Conservation (phyloP, 2,113 vertebrate species). For the Artemisiospiza belli region DNA sequence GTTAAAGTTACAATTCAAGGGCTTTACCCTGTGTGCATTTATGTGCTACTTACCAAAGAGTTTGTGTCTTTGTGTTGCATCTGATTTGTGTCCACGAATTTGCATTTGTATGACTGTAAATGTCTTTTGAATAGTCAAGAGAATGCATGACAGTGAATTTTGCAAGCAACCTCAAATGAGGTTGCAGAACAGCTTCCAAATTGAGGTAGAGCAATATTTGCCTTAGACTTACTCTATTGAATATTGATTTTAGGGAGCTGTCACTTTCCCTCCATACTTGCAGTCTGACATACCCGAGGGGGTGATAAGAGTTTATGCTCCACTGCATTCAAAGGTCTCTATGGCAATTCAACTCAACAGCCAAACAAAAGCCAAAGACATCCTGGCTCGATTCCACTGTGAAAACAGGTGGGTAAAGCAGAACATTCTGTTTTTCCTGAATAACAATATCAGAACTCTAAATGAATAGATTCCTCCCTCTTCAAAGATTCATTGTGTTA, state of each 20-base stretch:
- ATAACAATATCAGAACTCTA: not conserved
- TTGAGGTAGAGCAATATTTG: not conserved
- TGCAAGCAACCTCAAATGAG: not conserved
- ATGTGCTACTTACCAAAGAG: not conserved
- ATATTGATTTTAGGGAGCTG: slow-evolving; percentile 42
- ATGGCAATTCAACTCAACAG: slow-evolving; percentile 92
- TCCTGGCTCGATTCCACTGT: slow-evolving; percentile 86
- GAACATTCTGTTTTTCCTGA: slow-evolving; percentile 19
- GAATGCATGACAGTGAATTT: not conserved
- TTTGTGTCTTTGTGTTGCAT: not conserved
- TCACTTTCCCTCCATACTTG: slow-evolving; percentile 57
- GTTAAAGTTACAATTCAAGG: not conserved
- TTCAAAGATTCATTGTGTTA: not conserved
- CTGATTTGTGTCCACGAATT: not conserved
- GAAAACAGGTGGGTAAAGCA: slow-evolving; percentile 83
- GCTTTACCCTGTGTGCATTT: not conserved
- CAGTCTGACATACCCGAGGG: slow-evolving; percentile 88
- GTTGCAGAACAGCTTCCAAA: not conserved
- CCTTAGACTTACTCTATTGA: not conserved
- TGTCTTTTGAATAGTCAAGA: not conserved
- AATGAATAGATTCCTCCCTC: not conserved
- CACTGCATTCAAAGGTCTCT: slow-evolving; percentile 91
- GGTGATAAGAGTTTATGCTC: slow-evolving; percentile 93
- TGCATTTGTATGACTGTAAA: not conserved
- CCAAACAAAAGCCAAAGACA: slow-evolving; percentile 88